Percentiles rank a stretch among this genome's conserved stretches.
Conservation (phyloP, 2,888 invertebrate genomes). For the Polia nebulosa region DNA sequence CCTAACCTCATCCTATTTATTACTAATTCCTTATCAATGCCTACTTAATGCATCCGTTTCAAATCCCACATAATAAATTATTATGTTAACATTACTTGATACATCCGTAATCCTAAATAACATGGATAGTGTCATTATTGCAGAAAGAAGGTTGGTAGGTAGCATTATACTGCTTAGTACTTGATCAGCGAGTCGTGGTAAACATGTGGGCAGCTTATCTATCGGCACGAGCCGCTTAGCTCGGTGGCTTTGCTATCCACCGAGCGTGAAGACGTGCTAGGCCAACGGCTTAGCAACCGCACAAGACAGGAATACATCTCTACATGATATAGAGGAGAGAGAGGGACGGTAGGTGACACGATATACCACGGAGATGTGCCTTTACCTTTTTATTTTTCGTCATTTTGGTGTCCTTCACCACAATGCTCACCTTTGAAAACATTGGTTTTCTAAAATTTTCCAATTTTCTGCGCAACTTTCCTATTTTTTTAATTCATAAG, state of each 20-base stretch:
- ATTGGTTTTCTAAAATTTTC: too few species aligned
- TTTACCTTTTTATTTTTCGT: too few species aligned
- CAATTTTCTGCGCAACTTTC: too few species aligned
- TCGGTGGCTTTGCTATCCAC: constrained; percentile 13
- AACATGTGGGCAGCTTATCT: background rate
- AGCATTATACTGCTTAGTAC: background rate
- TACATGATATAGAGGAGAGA: too few species aligned
- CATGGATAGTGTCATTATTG: background rate
- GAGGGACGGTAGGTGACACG: too few species aligned
- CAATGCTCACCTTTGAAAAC: too few species aligned
- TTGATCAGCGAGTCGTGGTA: background rate
- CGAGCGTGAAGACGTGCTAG: background rate
- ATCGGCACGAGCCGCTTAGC: constrained; percentile 8
- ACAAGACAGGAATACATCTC: background rate
- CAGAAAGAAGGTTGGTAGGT: background rate
- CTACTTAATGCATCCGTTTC: background rate
- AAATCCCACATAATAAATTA: background rate
- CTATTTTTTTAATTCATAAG: too few species aligned
- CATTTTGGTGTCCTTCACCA: too few species aligned
- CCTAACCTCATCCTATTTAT: background rate
- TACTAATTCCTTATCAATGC: background rate
- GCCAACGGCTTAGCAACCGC: background rate
- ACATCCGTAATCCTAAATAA: background rate
- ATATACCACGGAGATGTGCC: too few species aligned
- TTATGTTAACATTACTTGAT: background rate